These are phyloP conservation scores for Norana najaformis DNA, from an alignment of 2,888 invertebrate genomes.

Conservation along the genomic window DNA sequence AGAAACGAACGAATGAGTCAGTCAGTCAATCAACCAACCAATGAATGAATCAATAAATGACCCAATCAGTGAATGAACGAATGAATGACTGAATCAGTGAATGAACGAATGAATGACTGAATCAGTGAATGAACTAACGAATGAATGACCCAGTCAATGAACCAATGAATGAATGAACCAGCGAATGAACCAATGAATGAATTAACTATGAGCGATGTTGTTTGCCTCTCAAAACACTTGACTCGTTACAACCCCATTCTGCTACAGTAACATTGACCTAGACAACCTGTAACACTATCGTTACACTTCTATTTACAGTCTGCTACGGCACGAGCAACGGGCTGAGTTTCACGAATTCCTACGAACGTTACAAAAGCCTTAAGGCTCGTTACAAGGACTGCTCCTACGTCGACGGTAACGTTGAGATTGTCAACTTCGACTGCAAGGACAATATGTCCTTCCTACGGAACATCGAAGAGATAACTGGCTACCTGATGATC, in stretches of 20 bases:
- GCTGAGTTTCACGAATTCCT: neutral
- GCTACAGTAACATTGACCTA: too few relatives aligned
- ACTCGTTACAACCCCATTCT: too few relatives aligned
- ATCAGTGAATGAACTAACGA: neutral
- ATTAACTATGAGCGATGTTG: too few relatives aligned
- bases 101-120: neutral
- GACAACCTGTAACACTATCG: neutral
- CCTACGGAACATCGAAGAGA: slow-evolving; percentile 72
- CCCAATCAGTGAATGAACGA: neutral
- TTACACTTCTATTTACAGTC: neutral
- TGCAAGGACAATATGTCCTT: neutral
- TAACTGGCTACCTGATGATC: slow-evolving; percentile 92
- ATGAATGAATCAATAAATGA: too few relatives aligned
- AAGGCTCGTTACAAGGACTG: slow-evolving; percentile 20
- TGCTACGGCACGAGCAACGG: neutral
- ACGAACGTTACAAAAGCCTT: neutral
- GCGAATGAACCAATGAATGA: too few relatives aligned
- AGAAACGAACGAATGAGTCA: too few relatives aligned
- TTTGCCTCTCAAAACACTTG: too few relatives aligned
- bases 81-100: neutral
- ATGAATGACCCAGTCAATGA: neutral
- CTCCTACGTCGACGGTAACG: slow-evolving; percentile 23
- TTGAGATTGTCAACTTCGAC: slow-evolving; percentile 14
- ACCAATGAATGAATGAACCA: too few relatives aligned
- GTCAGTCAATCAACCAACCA: too few relatives aligned